Evolutionary conservation across 2,888 invertebrate genomes (phyloP), one percentile per base, ranked within the genome.

Genomic region (Melinaea marsaeus): DNA sequence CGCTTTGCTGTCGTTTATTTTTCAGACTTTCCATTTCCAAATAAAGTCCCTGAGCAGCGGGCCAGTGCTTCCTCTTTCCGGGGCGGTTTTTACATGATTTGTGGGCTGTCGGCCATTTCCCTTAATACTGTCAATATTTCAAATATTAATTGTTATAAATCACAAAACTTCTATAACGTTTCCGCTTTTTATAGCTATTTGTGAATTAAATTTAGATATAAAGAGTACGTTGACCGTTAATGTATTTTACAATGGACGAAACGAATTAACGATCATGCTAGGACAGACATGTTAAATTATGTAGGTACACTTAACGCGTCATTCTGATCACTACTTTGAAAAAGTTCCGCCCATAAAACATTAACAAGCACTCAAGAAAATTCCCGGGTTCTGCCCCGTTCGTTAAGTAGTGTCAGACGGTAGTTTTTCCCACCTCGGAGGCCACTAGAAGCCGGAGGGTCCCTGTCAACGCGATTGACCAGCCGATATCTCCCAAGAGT

Each of bases 281-380:
- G 83, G 42, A 83, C 81, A 80, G 84, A 80, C 79, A 80, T 85
- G 86, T 89, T 90, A 84, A 90, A 90, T 88, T 90, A 90, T 90
- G 81, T 86, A 90, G 79, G 81, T 84, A 84, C 86, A 90, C 90
- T 90, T 88, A 90, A 79, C 84, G 81, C 84, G 88, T 88, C 89
- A 88, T 86, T 89, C 88, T 80, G 85, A 82, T 80, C 85, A 85
- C 84, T 86, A 86, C 83, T 85, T 84, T 80, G 86, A 86, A 90
- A 87, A 90, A 90, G 87, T 89, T 87, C 84, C 87, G 82, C 88
- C 90, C 86, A 90, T 90, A 84, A 90, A 90, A 90, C 90, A 90
- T 90, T 90, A 90, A 90, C 90, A 87, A 87, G 89, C 90, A 90
- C 90, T 90, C 90, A 89, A 88, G 87, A 87, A 86, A 87, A 88